Base-by-base conservation (phyloP, 2,113 vertebrate species). In the Anthoscopus minutus region DNA sequence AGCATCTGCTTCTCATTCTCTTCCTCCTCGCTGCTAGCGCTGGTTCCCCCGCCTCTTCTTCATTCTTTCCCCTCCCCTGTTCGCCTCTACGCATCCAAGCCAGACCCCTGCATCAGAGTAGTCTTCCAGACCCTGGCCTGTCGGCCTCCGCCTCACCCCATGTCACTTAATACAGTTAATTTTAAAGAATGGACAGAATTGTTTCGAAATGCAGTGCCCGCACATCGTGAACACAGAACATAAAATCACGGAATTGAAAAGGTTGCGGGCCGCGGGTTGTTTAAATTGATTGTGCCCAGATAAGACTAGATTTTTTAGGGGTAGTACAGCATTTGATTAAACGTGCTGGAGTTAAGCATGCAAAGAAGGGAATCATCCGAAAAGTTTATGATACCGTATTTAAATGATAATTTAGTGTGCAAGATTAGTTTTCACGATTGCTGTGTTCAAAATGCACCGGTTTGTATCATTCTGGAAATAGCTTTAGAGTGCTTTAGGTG, bases 131-230 rank as follows among this genome's bases (percentile, higher is more conserved):
- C 37, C 24, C 5, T 56, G 44, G 35, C 56, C 1, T 70, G 47
- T 22, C 15, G 38, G 14, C 54, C 37, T 10, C 35, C 9, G 2
- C 22, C n/a, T 35, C 25, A 0, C n/a, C 25, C 40, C 20, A 1
- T 31, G 21, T 14, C 40, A 4, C 25, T 47, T 61, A 30, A 38
- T 7, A 18, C 6, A 4, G 7, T 56, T 74, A 11, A 67, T 72
- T 78, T 72, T 64, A 58, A 89, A 70, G 40, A 13, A 14, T 42
- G 27, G 9, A 6, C 18, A 4, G 28, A 13, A 4, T 57, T 65
- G 4, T 80, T 82, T 89, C 2, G 4, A 38, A 76, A 45, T 61
- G 23, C 15, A 8, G 3, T 69, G 31, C 25, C 85, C n/a, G 5
- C 30, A 4, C 22, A 2, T 67, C 1, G 13, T 53, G 37, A 82